Evolutionary conservation across 2,888 invertebrate species (phyloP).

Genomic region (Heliconius hortense): DNA sequence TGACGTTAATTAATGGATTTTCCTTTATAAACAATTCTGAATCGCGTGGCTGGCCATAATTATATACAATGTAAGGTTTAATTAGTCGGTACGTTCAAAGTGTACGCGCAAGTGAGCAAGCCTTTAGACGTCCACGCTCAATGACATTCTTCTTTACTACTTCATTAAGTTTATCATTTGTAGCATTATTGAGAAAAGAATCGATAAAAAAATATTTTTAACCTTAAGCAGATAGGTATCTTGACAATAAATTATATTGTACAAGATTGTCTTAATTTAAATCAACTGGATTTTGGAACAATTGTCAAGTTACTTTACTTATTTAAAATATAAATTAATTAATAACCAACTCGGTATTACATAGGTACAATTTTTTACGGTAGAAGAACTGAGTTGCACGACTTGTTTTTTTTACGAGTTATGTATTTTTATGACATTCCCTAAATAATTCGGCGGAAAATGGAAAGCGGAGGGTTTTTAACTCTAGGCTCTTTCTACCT

Average conservation of each 20-base stretch:
- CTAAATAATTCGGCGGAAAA: too few species aligned
- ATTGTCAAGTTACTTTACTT: too few species aligned
- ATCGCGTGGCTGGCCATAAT: conserved; percentile 52
- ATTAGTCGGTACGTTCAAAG: conserved; percentile 64
- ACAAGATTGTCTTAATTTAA: background rate
- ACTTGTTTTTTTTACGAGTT: too few species aligned
- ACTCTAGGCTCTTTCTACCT: too few species aligned
- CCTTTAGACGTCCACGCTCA: conserved; percentile 13
- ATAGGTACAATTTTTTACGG: too few species aligned
- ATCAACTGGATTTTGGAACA: background rate
- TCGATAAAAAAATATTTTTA: conserved; percentile 8
- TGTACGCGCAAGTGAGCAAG: conserved; percentile 40
- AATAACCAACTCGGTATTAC: too few species aligned
- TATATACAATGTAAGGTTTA: conserved; percentile 65
- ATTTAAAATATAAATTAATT: too few species aligned
- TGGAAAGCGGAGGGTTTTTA: too few species aligned
- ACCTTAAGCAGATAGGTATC: background rate
- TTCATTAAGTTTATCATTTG: conserved; percentile 13
- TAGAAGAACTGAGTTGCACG: too few species aligned
- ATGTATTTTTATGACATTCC: too few species aligned
- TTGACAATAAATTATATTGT: conserved; percentile 45
- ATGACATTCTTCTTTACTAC: conserved; percentile 28
- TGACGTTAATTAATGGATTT: conserved; percentile 57
- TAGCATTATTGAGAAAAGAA: conserved; percentile 46
- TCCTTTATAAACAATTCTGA: conserved; percentile 50